Evolutionary conservation across 2,113 vertebrate genomes (phyloP).

Genomic region (Mohoua ochrocephala): DNA sequence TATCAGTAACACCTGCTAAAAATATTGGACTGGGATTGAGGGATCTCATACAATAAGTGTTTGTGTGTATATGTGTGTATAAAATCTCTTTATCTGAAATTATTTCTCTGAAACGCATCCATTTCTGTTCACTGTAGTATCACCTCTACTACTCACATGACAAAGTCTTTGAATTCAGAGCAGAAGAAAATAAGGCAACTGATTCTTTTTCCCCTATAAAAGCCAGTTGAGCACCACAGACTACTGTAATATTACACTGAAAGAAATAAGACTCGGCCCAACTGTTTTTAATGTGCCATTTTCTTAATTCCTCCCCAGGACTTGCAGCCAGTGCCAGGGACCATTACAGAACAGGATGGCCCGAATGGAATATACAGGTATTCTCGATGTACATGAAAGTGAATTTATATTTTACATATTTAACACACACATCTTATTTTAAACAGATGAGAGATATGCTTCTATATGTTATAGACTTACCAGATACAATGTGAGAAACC

Average conservation of each 20-base stretch:
- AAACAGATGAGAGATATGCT: neutral
- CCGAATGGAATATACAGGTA: neutral
- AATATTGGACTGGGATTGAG: conserved; percentile 60
- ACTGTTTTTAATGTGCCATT: neutral
- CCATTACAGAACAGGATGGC: neutral
- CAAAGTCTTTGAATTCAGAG: neutral
- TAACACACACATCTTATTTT: neutral
- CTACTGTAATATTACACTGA: neutral
- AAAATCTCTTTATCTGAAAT: conserved; percentile 23
- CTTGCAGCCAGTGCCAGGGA: neutral
- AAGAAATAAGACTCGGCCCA: neutral
- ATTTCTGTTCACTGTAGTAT: neutral
- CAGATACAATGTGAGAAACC: neutral
- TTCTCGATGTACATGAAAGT: rapidly evolving
- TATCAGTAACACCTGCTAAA: conserved; percentile 44
- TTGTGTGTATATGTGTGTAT: neutral
- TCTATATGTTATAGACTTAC: neutral
- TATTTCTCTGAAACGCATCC: neutral
- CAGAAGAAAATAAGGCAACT: neutral
- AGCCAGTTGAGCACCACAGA: neutral
- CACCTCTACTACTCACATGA: neutral
- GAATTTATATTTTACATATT: neutral
- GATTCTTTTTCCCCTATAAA: neutral
- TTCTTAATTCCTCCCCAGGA: neutral
- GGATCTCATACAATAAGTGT: conserved; percentile 2